A percentile compares a stretch with the other conserved stretches of the same genome.
phyloP scores from a whole-genome alignment of 2,113 vertebrate genomes.

The Apistogramma diplotaenia region DNA sequence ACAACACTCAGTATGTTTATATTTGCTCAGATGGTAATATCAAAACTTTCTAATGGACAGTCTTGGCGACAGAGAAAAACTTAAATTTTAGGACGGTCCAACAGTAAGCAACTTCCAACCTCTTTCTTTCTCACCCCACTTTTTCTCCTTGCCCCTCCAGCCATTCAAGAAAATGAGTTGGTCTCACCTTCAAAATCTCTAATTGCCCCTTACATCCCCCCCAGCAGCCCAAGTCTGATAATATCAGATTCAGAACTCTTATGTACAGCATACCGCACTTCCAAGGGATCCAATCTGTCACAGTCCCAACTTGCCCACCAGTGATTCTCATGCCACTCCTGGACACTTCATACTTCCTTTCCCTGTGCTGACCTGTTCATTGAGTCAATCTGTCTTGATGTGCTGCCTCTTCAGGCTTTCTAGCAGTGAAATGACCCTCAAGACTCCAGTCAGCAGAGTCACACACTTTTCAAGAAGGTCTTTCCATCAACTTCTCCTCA shows the following conservation, averaged over 20 bases:
- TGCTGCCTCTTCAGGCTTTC: constrained; percentile 19
- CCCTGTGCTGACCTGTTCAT: constrained; percentile 20
- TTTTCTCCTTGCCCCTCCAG: neutral
- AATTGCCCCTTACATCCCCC: neutral
- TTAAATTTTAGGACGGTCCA: neutral
- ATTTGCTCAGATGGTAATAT: neutral
- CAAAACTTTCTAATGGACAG: neutral
- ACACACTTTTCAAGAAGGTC: constrained; percentile 39
- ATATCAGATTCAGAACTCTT: constrained; percentile 24
- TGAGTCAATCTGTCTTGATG: constrained; percentile 16
- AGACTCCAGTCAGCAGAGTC: constrained; percentile 27
- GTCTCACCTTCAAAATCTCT: constrained; percentile 11
- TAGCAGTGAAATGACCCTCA: constrained; percentile 19
- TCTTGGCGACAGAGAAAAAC: neutral
- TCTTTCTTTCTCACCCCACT: neutral
- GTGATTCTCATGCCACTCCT: constrained; percentile 3
- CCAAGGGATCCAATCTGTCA: neutral
- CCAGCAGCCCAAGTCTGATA: neutral
- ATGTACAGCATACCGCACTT: neutral
- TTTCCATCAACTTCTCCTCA: constrained; percentile 30
- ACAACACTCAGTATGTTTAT: neutral
- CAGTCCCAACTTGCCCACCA: neutral
- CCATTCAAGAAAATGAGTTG: neutral
- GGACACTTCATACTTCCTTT: constrained; percentile 3
- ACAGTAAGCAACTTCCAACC: neutral